Percentiles rank a stretch among this genome's conserved stretches.
phyloP scores from a whole-genome alignment of 1,140 invertebrate genomes.

The Zaprionus gabonicus region DNA sequence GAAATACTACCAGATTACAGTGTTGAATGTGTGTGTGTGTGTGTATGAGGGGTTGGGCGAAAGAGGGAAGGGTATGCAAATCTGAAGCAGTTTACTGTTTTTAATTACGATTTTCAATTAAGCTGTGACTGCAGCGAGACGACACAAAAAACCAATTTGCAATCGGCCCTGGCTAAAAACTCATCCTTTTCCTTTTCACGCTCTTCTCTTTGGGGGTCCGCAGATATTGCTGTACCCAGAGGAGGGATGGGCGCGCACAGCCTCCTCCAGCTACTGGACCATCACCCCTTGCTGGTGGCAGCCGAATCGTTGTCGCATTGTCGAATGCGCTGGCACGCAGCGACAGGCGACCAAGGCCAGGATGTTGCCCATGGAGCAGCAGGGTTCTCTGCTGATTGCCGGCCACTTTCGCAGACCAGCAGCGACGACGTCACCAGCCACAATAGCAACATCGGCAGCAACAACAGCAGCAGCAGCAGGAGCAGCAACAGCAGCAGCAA shows the following conservation, averaged over 20 bases:
- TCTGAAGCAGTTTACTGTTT: constrained; percentile 64
- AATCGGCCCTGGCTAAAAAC: constrained; percentile 61
- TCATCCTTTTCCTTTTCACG: constrained; percentile 29
- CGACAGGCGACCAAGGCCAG: constrained; percentile 91
- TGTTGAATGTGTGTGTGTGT: not conserved
- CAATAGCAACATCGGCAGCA: constrained; percentile 14
- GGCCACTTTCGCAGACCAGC: constrained; percentile 89
- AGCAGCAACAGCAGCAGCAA: constrained; percentile 31
- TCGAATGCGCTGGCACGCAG: constrained; percentile 92
- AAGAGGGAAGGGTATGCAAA: constrained; percentile 27
- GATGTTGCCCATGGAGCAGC: constrained; percentile 90
- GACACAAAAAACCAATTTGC: constrained; percentile 77
- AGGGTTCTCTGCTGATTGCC: constrained; percentile 91
- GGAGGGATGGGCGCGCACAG: constrained; percentile 93
- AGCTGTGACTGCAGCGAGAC: constrained; percentile 45
- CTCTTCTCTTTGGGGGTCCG: constrained; percentile 19
- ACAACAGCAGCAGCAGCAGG: constrained; percentile 32
- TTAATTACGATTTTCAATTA: constrained; percentile 81
- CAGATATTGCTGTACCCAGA: constrained; percentile 93
- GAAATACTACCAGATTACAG: not conserved
- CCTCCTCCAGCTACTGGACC: constrained; percentile 94
- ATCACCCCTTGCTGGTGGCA: constrained; percentile 94
- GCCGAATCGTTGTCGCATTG: constrained; percentile 91
- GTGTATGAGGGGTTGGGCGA: not conserved
- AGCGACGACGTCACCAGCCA: constrained; percentile 20